Evolutionary conservation across 2,797 vertebrate species (phyloP).

Genomic region (Danio albolineatus): DNA sequence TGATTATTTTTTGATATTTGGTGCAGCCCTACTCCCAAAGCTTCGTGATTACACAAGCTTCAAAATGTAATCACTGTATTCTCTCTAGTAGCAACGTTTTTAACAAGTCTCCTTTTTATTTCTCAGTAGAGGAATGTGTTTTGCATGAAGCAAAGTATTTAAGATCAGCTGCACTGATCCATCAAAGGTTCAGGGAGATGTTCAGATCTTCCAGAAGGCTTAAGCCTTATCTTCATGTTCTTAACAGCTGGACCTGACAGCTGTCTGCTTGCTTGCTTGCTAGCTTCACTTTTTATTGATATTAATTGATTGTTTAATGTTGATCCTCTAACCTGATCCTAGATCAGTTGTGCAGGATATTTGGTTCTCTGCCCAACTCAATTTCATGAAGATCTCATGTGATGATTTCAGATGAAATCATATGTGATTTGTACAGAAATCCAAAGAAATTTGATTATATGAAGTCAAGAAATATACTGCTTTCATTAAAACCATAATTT

Average conservation of each 20-base stretch:
- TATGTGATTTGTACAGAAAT: too few relatives aligned
- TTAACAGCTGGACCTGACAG: slow-evolving; percentile 57
- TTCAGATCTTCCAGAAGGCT: slow-evolving; percentile 34
- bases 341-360: slow-evolving; percentile 19
- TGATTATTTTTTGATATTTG: too few relatives aligned
- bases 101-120: too few relatives aligned
- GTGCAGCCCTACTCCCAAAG: too few relatives aligned
- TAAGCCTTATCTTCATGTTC: slow-evolving; percentile 4
- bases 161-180: too few relatives aligned
- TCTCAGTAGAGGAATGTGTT: background rate
- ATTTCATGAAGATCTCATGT: background rate
- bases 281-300: slow-evolving; percentile 25
- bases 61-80: too few relatives aligned
- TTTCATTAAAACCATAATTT: too few relatives aligned
- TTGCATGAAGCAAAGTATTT: background rate
- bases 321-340: background rate
- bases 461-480: too few relatives aligned
- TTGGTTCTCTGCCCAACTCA: background rate
- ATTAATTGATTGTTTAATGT: background rate
- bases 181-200: slow-evolving; percentile 26
- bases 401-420: too few relatives aligned
- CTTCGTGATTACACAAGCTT: too few relatives aligned
- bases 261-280: slow-evolving; percentile 41
- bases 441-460: too few relatives aligned
- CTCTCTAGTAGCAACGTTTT: too few relatives aligned